Evolutionary conservation across 2,888 invertebrate genomes (phyloP).

Genomic region (Magallana nippona): DNA sequence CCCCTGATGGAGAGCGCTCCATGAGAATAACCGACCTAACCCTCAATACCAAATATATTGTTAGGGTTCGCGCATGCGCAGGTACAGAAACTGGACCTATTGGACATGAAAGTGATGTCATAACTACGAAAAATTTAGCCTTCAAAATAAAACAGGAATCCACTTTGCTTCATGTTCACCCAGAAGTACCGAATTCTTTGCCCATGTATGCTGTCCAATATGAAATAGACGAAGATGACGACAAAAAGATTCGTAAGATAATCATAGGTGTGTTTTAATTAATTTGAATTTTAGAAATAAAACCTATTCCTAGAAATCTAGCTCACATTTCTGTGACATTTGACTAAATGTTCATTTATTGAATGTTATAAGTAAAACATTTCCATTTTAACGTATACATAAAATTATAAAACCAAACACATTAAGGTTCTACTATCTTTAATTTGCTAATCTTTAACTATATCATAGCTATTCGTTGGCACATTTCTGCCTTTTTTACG

Average conservation of each 20-base stretch:
- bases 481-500: too few relatives aligned
- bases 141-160: conserved; percentile 3
- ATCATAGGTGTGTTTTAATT: not conserved
- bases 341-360: too few relatives aligned
- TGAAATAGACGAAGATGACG: not conserved
- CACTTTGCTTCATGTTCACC: not conserved
- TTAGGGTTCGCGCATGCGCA: not conserved
- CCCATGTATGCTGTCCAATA: not conserved
- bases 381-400: too few relatives aligned
- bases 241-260: not conserved
- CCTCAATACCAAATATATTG: not conserved
- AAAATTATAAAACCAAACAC: too few relatives aligned
- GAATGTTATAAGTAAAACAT: too few relatives aligned
- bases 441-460: too few relatives aligned
- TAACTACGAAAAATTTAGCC: not conserved
- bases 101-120: not conserved
- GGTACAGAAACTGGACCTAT: not conserved
- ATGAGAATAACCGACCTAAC: not conserved
- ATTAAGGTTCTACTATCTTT: too few relatives aligned
- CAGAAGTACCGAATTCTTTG: not conserved
- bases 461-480: too few relatives aligned
- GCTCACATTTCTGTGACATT: too few relatives aligned
- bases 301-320: not conserved
- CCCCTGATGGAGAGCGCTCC: not conserved
- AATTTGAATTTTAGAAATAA: not conserved